These are phyloP conservation scores for Aphidoletes aphidimyza DNA, from an alignment of 2,888 invertebrate genomes.

Conservation along the genomic window DNA sequence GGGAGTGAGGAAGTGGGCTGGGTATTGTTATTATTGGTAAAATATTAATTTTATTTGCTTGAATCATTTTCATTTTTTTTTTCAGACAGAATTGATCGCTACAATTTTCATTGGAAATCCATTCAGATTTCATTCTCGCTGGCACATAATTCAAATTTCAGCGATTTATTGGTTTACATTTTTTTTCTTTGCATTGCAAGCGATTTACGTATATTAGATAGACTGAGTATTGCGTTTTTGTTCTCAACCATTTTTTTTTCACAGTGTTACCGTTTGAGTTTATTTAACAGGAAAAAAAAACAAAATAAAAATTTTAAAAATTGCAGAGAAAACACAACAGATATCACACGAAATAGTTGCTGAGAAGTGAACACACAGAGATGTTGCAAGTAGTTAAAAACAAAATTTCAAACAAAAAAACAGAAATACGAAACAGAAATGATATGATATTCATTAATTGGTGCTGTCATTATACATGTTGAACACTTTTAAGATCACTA, in stretches of 20 bases:
- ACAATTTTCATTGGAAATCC: neutral
- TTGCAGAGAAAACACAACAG: too few species aligned
- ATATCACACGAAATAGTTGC: neutral
- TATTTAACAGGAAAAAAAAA: neutral
- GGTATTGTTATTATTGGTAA: neutral
- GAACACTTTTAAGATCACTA: too few species aligned
- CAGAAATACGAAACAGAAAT: slow-evolving; percentile 55
- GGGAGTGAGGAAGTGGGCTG: neutral
- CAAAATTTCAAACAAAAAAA: slow-evolving; percentile 56
- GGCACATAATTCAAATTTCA: slow-evolving; percentile 4
- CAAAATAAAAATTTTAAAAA: too few species aligned
- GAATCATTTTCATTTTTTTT: neutral
- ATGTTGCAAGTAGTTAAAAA: too few species aligned
- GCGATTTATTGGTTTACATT: neutral
- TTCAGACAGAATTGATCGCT: neutral
- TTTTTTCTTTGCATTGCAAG: neutral
- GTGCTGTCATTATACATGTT: neutral
- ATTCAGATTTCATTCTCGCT: slow-evolving; percentile 2
- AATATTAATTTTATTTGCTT: neutral
- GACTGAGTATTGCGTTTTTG: neutral
- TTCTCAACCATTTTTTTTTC: neutral
- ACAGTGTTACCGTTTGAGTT: slow-evolving; percentile 15
- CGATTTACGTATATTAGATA: neutral
- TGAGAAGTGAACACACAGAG: neutral
- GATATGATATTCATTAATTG: neutral